A percentile compares a stretch with the other conserved stretches of the same genome.
These are phyloP conservation scores for Hemiscyllium ocellatum DNA, from an alignment of 2,113 vertebrate genomes.

Conservation along the genomic window DNA sequence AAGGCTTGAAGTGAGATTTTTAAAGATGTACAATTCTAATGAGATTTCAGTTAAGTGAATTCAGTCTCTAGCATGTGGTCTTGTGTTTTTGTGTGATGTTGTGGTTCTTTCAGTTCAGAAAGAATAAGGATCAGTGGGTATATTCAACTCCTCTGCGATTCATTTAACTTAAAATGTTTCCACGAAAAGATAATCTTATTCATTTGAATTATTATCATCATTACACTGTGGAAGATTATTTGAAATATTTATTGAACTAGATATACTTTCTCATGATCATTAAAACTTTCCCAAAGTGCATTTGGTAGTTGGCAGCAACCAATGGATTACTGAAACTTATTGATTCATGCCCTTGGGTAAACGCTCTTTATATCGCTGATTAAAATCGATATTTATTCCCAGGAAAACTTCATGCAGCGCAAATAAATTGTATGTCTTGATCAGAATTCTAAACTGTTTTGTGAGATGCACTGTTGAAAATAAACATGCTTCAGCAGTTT, in stretches of 20 bases:
- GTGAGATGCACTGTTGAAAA: neutral
- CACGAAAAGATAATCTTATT: neutral
- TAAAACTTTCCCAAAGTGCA: neutral
- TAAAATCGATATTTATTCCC: neutral
- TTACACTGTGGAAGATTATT: neutral
- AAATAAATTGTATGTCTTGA: neutral
- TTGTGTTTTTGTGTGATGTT: neutral
- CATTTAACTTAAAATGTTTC: neutral
- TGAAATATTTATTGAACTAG: neutral
- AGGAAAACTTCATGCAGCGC: neutral
- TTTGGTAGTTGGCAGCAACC: neutral
- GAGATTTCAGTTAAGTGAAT: constrained; percentile 8
- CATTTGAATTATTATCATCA: neutral
- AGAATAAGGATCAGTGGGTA: neutral
- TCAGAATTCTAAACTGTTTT: neutral
- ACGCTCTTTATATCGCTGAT: too few relatives aligned
- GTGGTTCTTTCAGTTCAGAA: neutral
- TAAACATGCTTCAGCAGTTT: neutral
- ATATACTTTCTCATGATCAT: neutral
- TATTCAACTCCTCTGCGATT: neutral
- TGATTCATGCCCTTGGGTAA: neutral
- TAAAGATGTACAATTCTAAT: neutral
- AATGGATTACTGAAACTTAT: neutral
- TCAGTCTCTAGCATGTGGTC: neutral
- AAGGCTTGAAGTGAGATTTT: neutral